Percentiles rank a stretch among this genome's conserved stretches.
Evolutionary conservation across 2,113 vertebrate species (phyloP).

Genomic region (Bubo scandiacus): DNA sequence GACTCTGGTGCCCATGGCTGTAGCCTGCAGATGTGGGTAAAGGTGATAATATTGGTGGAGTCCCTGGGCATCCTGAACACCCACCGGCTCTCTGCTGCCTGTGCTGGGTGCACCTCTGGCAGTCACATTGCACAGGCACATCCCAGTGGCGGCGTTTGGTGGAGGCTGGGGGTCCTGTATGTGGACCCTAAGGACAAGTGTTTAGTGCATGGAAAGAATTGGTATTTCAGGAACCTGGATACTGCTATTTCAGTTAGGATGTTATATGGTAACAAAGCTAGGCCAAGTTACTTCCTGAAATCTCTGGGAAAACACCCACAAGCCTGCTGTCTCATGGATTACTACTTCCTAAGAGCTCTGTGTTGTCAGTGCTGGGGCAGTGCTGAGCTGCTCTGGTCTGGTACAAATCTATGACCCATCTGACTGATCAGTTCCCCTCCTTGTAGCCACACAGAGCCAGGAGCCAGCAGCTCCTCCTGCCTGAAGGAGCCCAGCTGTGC

Average conservation of each 20-base stretch:
- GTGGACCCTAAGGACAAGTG: background rate
- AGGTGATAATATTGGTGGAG: background rate
- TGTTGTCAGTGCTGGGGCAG: accelerated
- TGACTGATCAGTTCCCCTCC: background rate
- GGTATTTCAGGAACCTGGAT: background rate
- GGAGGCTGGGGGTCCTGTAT: background rate
- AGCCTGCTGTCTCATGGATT: background rate
- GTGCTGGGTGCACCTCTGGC: background rate
- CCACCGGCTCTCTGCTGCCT: background rate
- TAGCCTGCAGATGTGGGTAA: background rate
- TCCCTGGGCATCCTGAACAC: background rate
- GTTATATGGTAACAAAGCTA: background rate
- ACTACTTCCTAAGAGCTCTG: accelerated
- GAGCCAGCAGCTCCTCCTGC: background rate
- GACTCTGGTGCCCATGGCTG: background rate
- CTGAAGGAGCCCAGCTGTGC: accelerated
- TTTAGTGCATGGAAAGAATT: background rate
- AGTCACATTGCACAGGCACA: background rate
- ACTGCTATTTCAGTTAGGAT: background rate
- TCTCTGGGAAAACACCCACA: background rate
- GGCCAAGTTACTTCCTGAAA: background rate
- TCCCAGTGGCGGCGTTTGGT: background rate
- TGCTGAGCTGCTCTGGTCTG: background rate
- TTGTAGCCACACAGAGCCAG: accelerated
- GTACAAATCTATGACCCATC: background rate